Evolutionary conservation across 2,888 invertebrate genomes (phyloP).

Genomic region (Agrilus mali): DNA sequence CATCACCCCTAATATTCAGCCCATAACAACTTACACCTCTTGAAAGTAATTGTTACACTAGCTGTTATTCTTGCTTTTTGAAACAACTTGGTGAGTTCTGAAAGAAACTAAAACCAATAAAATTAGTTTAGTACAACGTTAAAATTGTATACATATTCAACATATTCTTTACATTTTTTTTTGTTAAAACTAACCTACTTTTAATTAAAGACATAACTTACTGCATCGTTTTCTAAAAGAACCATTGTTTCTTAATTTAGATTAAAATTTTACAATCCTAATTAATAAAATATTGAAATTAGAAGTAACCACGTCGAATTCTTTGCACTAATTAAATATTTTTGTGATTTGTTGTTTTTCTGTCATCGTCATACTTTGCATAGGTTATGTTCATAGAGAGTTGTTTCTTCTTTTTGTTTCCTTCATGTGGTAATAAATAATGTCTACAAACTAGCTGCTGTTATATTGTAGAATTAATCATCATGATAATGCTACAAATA

Average conservation of each 20-base stretch:
- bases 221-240: slow-evolving; percentile 53
- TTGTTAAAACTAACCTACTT: slow-evolving; percentile 1
- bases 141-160: slow-evolving; percentile 5
- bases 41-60: slow-evolving; percentile 80
- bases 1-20: background rate
- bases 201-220: slow-evolving; percentile 27
- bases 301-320: background rate
- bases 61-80: slow-evolving; percentile 69
- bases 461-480: no score
- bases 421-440: no score
- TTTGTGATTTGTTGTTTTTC: no score
- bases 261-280: no score
- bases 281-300: background rate
- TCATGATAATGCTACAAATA: no score
- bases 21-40: slow-evolving; percentile 65
- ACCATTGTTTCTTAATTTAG: slow-evolving; percentile 39
- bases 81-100: slow-evolving; percentile 74
- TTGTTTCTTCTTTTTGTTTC: no score
- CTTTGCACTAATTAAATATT: no score
- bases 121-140: slow-evolving; percentile 6
- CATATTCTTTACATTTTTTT: slow-evolving; percentile 1
- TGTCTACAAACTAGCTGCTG: no score
- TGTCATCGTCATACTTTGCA: no score
- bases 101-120: slow-evolving; percentile 57
- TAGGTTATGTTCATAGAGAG: no score